Conservation (phyloP, 2,888 invertebrate species). For the Tenthredo livida region DNA sequence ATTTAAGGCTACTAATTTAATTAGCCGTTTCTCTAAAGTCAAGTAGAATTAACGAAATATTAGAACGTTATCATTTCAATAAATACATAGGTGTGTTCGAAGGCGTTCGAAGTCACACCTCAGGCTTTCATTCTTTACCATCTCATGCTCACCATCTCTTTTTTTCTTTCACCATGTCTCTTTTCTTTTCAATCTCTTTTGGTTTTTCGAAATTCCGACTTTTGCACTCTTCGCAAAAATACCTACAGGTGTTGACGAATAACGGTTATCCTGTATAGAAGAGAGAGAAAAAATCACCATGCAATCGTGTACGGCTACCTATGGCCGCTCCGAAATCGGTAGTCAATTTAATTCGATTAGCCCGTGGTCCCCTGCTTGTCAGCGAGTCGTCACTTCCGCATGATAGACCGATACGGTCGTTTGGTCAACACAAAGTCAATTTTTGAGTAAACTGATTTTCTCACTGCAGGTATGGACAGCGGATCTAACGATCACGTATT, state of each 20-base stretch:
- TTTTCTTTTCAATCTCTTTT: neutral
- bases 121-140: neutral
- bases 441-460: constrained; percentile 14
- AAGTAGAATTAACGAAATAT: neutral
- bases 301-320: neutral
- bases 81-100: neutral
- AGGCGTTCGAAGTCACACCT: neutral
- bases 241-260: neutral
- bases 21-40: neutral
- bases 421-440: constrained; percentile 46
- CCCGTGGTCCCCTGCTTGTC: constrained; percentile 29
- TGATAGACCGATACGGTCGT: constrained; percentile 16
- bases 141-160: neutral
- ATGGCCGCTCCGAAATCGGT: neutral
- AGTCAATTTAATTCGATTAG: constrained; percentile 47
- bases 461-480: neutral
- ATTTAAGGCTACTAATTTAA: constrained; percentile 23
- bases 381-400: constrained; percentile 40
- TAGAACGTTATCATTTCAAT: neutral
- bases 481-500: constrained; percentile 3
- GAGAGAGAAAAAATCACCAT: neutral
- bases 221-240: neutral
- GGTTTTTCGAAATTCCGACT: neutral
- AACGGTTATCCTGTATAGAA: neutral
- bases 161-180: neutral